Evolutionary conservation across 1,140 invertebrate species (phyloP).

Genomic region (Sitophilus oryzae): DNA sequence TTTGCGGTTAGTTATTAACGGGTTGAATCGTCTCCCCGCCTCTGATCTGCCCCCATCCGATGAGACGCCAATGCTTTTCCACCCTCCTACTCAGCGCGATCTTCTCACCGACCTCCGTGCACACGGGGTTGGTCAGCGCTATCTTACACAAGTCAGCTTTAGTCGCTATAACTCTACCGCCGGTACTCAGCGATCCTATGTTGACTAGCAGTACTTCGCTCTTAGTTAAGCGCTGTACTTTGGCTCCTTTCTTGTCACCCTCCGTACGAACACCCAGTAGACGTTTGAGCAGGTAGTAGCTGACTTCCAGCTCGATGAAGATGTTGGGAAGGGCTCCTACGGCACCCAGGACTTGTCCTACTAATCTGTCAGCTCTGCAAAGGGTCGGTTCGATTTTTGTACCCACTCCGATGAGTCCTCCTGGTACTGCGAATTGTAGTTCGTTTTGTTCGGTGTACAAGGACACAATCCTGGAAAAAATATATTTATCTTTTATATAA

Average conservation of each 20-base stretch:
- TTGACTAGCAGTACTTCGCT: slow-evolving; percentile 94
- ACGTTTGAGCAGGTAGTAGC: slow-evolving; percentile 92
- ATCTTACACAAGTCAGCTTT: slow-evolving; percentile 98
- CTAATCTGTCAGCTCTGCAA: slow-evolving; percentile 95
- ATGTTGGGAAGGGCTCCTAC: slow-evolving; percentile 95
- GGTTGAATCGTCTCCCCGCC: slow-evolving; percentile 86
- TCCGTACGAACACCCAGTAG: slow-evolving; percentile 96
- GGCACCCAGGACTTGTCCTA: slow-evolving; percentile 97
- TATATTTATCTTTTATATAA: no score
- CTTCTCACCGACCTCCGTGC: slow-evolving; percentile 97
- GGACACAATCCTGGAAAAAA: slow-evolving; percentile 77
- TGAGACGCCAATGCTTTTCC: slow-evolving; percentile 99
- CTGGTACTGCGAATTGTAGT: slow-evolving; percentile 96
- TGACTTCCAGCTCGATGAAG: slow-evolving; percentile 94
- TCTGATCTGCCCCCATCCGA: slow-evolving; percentile 95
- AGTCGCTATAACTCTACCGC: slow-evolving; percentile 91
- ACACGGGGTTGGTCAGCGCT: slow-evolving; percentile 93
- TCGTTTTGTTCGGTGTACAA: slow-evolving; percentile 98
- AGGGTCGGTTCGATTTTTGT: slow-evolving; percentile 98
- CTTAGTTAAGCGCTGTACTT: slow-evolving; percentile 85
- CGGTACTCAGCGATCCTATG: slow-evolving; percentile 97
- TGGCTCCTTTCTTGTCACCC: slow-evolving; percentile 97
- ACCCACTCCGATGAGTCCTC: slow-evolving; percentile 96
- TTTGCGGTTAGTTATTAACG: slow-evolving; percentile 38
- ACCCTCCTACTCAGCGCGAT: slow-evolving; percentile 96